Conservation (phyloP, 2,113 vertebrate genomes). For the Bubo blakistoni region DNA sequence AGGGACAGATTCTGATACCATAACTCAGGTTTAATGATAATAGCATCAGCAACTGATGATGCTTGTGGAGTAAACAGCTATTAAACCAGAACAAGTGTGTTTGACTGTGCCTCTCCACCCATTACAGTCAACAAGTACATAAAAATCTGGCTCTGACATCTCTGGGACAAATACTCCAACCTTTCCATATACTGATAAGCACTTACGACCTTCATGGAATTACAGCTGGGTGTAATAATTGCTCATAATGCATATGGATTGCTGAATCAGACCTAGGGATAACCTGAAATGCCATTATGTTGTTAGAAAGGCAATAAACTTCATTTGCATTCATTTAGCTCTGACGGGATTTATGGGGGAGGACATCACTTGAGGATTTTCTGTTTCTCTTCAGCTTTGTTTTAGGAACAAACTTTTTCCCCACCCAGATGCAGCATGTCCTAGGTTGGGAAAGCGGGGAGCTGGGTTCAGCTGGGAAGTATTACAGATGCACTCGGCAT, state of each 20-base stretch:
- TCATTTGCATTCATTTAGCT: neutral
- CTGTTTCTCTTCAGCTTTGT: neutral
- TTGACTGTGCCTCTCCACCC: neutral
- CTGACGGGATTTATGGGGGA: neutral
- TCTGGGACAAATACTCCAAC: neutral
- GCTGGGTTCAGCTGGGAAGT: neutral
- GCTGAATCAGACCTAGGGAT: neutral
- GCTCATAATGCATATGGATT: neutral
- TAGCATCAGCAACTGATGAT: neutral
- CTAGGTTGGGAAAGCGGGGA: neutral
- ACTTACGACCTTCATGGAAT: neutral
- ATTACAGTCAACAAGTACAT: neutral
- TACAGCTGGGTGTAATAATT: neutral
- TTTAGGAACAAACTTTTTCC: neutral
- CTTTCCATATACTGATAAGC: neutral
- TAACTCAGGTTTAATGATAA: neutral
- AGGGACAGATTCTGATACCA: neutral
- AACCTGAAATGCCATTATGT: neutral
- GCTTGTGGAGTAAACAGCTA: neutral
- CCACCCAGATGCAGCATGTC: neutral
- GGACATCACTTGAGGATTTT: neutral
- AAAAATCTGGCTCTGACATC: neutral
- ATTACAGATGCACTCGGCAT: neutral
- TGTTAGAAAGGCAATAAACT: neutral
- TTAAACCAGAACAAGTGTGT: neutral